Evolutionary conservation across 2,113 vertebrate genomes (phyloP).

Genomic region (Rhabdornis inornatus): DNA sequence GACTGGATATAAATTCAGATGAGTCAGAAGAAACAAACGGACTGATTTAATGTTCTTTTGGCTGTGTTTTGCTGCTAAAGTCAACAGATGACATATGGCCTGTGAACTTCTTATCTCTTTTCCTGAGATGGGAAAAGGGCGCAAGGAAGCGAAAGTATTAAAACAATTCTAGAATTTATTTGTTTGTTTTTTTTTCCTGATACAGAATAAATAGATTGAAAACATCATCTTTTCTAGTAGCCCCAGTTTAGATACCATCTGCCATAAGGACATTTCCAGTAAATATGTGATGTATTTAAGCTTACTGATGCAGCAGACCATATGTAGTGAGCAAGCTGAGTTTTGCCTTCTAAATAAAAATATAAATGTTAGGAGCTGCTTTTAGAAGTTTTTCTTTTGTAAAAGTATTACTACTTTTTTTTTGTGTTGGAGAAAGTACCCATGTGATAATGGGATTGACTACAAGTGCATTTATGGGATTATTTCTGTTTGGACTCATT

Average conservation of each 20-base stretch:
- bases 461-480: background rate
- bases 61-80: background rate
- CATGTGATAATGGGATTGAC: background rate
- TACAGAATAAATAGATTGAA: background rate
- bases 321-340: background rate
- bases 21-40: conserved; percentile 51
- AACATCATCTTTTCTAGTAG: background rate
- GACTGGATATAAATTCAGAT: conserved; percentile 37
- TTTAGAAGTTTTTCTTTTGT: background rate
- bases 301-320: background rate
- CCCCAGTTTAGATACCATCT: background rate
- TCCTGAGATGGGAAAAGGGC: background rate
- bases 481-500: background rate
- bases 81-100: conserved; percentile 29
- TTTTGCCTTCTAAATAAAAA: background rate
- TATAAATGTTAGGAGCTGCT: background rate
- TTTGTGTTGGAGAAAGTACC: background rate
- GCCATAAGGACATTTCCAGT: background rate
- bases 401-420: background rate
- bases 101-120: background rate
- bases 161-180: background rate
- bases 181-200: background rate
- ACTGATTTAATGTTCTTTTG: conserved; percentile 20
- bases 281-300: background rate
- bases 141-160: background rate